Percentiles rank a stretch among this genome's conserved stretches.
Evolutionary conservation across 2,888 invertebrate genomes (phyloP).

Genomic region (Lathronympha strigana): DNA sequence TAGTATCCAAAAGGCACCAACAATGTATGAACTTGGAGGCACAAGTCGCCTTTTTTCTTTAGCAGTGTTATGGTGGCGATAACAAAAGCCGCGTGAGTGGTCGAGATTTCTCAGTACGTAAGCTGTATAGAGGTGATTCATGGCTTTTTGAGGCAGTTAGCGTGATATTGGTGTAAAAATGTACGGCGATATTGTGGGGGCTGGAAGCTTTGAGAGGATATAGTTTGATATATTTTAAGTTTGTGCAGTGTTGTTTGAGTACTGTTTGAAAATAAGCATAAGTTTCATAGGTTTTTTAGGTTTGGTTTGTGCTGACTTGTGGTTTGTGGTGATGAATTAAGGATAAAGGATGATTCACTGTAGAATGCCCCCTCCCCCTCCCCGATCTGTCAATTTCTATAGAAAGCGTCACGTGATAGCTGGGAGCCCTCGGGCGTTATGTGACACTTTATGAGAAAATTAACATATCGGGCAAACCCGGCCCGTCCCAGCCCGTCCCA

Average conservation of each 20-base stretch:
- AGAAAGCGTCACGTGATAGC: no score
- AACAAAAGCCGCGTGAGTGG: constrained; percentile 15
- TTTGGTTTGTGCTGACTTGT: no score
- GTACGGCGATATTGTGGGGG: constrained; percentile 13
- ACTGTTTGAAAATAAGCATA: background rate
- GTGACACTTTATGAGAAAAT: no score
- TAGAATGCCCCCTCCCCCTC: no score
- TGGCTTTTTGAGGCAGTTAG: constrained; percentile 4
- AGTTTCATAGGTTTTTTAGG: no score
- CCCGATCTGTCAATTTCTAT: no score
- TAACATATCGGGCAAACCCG: no score
- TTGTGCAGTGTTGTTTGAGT: background rate
- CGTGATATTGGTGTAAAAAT: constrained; percentile 13
- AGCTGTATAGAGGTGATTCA: constrained; percentile 26
- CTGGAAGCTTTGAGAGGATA: background rate
- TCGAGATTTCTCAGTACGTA: constrained; percentile 12
- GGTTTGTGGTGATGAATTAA: no score
- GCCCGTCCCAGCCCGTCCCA: no score
- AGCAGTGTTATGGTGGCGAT: background rate
- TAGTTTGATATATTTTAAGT: background rate
- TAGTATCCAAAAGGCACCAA: background rate
- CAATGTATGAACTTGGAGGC: background rate
- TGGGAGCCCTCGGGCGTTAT: no score
- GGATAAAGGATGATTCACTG: no score
- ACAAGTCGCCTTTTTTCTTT: background rate